Evolutionary conservation across 2,113 vertebrate genomes (phyloP).

Genomic region (Crotalus horridus): DNA sequence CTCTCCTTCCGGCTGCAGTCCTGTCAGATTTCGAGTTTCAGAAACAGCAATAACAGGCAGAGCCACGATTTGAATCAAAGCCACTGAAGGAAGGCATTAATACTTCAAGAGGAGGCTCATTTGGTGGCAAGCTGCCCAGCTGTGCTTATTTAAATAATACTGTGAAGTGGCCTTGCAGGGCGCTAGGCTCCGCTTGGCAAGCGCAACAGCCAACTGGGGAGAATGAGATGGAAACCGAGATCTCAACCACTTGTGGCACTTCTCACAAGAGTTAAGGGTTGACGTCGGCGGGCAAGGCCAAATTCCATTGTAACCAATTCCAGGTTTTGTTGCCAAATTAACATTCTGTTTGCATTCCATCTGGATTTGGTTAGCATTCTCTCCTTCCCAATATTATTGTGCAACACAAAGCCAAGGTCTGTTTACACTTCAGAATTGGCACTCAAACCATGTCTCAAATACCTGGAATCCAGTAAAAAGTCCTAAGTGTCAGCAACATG

Average conservation of each 20-base stretch:
- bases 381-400: conserved; percentile 6
- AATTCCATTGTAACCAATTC: conserved; percentile 26
- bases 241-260: conserved; percentile 23
- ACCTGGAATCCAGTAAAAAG: conserved; percentile 24
- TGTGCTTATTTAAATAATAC: conserved; percentile 19
- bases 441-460: conserved; percentile 1
- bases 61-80: conserved; percentile 12
- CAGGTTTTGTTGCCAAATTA: conserved; percentile 21
- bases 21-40: conserved; percentile 24
- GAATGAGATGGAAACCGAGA: conserved; percentile 17
- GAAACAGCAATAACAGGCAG: neutral
- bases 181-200: conserved; percentile 2
- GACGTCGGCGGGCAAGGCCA: conserved; percentile 4
- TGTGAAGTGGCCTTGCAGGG: conserved; percentile 15
- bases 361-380: conserved; percentile 19
- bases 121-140: conserved; percentile 29
- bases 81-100: neutral
- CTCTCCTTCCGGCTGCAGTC: conserved; percentile 4
- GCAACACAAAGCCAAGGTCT: conserved; percentile 24
- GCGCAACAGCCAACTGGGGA: conserved; percentile 4
- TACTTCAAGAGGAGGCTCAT: conserved; percentile 27
- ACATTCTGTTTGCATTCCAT: conserved; percentile 21
- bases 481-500: neutral
- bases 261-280: conserved; percentile 17
- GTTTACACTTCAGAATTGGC: conserved; percentile 23